These are phyloP conservation scores for Cynoglossus semilaevis DNA, from an alignment of 2,113 vertebrate genomes.

Conservation along the genomic window DNA sequence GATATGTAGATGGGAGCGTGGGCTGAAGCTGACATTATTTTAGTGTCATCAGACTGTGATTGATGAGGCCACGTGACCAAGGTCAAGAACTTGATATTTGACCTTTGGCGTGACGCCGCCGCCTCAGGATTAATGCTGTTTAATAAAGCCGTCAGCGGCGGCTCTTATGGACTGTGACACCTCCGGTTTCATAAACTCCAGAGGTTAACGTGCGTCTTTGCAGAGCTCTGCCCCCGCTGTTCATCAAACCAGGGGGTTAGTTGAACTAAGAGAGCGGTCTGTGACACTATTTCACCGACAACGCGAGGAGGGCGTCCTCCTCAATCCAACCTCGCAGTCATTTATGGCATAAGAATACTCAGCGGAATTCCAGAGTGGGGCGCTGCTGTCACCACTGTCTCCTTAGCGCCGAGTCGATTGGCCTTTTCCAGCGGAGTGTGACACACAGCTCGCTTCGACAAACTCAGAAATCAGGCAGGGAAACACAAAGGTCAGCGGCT, in stretches of 20 bases:
- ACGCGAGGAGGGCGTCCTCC: constrained; percentile 23
- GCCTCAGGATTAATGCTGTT: constrained; percentile 57
- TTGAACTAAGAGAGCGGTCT: constrained; percentile 3
- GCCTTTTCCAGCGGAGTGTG: constrained; percentile 51
- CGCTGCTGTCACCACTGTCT: constrained; percentile 43
- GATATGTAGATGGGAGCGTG: constrained; percentile 53
- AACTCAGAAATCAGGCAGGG: constrained; percentile 61
- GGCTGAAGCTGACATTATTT: constrained; percentile 28
- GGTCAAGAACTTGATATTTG: constrained; percentile 52
- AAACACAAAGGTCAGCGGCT: constrained; percentile 67
- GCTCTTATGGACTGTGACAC: constrained; percentile 41
- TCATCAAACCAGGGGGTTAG: constrained; percentile 38
- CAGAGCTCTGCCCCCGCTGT: constrained; percentile 24
- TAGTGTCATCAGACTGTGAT: constrained; percentile 52
- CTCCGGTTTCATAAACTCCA: constrained; percentile 28
- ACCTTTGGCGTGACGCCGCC: constrained; percentile 46
- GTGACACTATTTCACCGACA: constrained; percentile 23
- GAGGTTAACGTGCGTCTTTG: constrained; percentile 59
- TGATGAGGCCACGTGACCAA: constrained; percentile 52
- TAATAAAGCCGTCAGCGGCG: constrained; percentile 58
- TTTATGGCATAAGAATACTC: constrained; percentile 13
- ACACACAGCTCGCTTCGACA: constrained; percentile 50
- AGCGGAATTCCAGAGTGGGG: constrained; percentile 14
- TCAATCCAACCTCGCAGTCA: constrained; percentile 22
- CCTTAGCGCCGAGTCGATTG: constrained; percentile 55